Conservation (phyloP, 2,113 vertebrate species). For the Sclerurus mexicanus region DNA sequence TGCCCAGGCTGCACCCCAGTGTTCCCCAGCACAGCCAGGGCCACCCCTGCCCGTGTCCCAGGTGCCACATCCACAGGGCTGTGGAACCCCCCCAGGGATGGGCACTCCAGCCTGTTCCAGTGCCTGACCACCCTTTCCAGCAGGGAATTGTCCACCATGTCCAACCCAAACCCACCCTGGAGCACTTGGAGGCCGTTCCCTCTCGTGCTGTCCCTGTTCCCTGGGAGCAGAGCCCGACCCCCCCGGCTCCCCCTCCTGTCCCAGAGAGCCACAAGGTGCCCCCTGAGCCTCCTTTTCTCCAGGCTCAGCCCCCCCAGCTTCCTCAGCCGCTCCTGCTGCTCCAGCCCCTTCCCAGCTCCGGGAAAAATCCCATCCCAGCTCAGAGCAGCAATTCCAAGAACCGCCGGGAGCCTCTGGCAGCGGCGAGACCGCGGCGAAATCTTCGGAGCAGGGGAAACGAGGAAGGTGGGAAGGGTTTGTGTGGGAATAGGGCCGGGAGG, state of each 20-base stretch:
- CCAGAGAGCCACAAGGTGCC: neutral
- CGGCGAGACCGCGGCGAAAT: rapidly evolving
- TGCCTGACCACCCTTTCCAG: no score
- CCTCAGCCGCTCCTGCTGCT: neutral
- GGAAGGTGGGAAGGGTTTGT: rapidly evolving
- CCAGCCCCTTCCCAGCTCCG: rapidly evolving
- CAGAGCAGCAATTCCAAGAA: rapidly evolving
- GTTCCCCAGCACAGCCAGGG: neutral
- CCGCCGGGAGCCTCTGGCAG: rapidly evolving
- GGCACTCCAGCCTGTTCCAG: neutral
- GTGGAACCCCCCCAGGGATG: neutral
- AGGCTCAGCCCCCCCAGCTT: neutral
- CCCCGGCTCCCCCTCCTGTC: neutral
- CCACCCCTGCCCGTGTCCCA: no score
- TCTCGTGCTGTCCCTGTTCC: neutral
- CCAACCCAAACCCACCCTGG: no score
- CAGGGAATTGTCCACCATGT: no score
- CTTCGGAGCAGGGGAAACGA: rapidly evolving
- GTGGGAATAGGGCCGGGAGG: neutral
- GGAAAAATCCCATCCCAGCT: neutral
- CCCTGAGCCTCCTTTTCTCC: neutral
- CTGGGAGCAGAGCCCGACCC: neutral
- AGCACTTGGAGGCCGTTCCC: neutral
- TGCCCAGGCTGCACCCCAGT: neutral
- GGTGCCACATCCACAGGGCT: no score